These are phyloP conservation scores for Tetrax tetrax DNA, from an alignment of 2,113 vertebrate genomes.

Conservation along the genomic window DNA sequence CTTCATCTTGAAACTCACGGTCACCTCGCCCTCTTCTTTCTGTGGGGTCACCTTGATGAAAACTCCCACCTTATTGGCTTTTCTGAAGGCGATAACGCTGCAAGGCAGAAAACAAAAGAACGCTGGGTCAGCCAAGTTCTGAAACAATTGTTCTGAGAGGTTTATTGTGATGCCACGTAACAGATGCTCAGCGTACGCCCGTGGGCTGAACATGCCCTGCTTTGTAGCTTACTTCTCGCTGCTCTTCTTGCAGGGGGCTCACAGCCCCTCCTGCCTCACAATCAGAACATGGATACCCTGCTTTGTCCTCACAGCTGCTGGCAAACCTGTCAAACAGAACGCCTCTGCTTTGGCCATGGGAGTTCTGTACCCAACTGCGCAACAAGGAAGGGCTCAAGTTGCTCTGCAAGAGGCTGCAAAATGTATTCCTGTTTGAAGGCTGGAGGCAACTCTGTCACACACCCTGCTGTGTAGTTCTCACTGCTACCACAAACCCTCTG, in stretches of 20 bases:
- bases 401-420: background rate
- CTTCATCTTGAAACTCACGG: slow-evolving; percentile 93
- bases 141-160: background rate
- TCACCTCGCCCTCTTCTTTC: slow-evolving; percentile 88
- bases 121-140: background rate
- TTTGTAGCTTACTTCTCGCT: background rate
- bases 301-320: background rate
- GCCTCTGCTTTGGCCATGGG: background rate
- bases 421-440: background rate
- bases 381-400: background rate
- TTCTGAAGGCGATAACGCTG: slow-evolving; percentile 94
- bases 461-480: background rate
- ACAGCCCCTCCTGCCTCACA: background rate
- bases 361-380: background rate
- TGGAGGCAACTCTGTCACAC: background rate
- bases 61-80: slow-evolving; percentile 98
- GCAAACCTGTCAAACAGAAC: background rate
- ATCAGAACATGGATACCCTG: accelerated
- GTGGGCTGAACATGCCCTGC: background rate
- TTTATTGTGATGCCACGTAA: background rate
- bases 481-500: background rate
- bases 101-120: slow-evolving; percentile 25
- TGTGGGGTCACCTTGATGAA: slow-evolving; percentile 98
- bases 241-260: background rate
- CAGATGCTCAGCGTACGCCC: background rate